phyloP scores from a whole-genome alignment of 2,888 invertebrate genomes.

The Loripinus fragilis region DNA sequence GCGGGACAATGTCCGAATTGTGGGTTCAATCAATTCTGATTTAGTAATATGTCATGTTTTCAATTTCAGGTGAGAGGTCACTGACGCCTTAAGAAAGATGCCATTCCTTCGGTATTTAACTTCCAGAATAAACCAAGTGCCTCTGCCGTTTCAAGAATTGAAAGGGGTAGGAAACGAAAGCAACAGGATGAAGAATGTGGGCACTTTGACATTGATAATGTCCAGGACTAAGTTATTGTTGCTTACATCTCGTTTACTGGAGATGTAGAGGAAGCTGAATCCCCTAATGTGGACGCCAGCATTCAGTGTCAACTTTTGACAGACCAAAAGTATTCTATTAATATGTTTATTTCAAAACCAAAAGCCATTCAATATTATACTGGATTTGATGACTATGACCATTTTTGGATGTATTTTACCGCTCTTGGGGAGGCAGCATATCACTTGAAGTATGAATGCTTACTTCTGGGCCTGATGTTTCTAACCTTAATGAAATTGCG shows the following conservation, averaged over 20 bases:
- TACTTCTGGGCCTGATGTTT: conserved; percentile 35
- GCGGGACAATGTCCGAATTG: no score
- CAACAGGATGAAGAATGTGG: background rate
- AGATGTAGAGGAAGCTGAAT: background rate
- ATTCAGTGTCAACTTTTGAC: no score
- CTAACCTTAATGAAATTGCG: conserved; percentile 57
- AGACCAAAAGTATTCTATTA: background rate
- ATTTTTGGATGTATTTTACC: conserved; percentile 42
- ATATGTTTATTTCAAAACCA: conserved; percentile 15
- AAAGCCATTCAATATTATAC: conserved; percentile 45
- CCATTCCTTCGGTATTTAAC: background rate
- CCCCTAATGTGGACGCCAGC: background rate
- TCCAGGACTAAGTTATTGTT: background rate
- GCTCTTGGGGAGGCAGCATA: conserved; percentile 35
- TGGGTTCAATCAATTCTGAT: no score
- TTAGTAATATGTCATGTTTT: no score
- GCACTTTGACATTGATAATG: background rate
- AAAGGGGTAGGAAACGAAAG: background rate
- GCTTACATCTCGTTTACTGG: background rate
- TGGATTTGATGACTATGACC: conserved; percentile 46
- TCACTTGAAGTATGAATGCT: conserved; percentile 24
- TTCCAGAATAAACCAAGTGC: background rate
- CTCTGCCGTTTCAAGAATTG: background rate
- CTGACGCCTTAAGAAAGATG: background rate
- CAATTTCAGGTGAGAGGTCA: background rate